Evolutionary conservation across 2,797 vertebrate genomes (phyloP), one percentile per base, ranked within the genome.

Genomic region (Microchirus variegatus): DNA sequence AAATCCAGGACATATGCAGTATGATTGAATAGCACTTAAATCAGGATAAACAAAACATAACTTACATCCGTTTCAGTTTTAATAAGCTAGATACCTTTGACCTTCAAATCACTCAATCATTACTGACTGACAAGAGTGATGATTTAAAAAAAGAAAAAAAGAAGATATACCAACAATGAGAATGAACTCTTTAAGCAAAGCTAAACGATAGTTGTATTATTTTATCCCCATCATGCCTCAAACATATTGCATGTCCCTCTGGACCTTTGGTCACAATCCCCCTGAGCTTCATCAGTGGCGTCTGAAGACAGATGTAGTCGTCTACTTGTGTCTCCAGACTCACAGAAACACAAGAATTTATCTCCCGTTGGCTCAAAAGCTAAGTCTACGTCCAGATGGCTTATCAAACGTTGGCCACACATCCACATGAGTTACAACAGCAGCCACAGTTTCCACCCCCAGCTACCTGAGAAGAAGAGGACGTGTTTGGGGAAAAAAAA

Each of bases 241-340:
- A 65, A 59, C 74, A 59, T 40, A 49, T 75, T 77, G 66, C 69
- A 79, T 77, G 73, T 76, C 77, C 82, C 63, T 64, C 26, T 46
- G 35, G 67, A 55, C 45, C 60, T 43, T 26, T 41, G 11, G 11
- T 52, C 38, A 36, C 43, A 5, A 3, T 53, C 45, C 52, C 52
- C 65, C 50, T 17, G 9, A 52, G 26, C 54, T n/a, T 49, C 18
- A 16, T 70, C 44, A 13, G 9, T 46, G 18, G 49, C 46, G 51
- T 62, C 52, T 46, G 45, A 53, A 70, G 58, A 40, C 12, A 14
- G 31, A 80, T 50, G 54, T 11, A 2, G 4, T 47, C 45, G 12
- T 1, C 1, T 40, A n/a, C 40, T 3, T 53, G 26, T 31, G 38
- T 38, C 57, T 73, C 44, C n/a, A 37, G 38, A 57, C 53, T 63